Conservation (phyloP, 2,888 invertebrate genomes). For the Ypsolopha sequella region DNA sequence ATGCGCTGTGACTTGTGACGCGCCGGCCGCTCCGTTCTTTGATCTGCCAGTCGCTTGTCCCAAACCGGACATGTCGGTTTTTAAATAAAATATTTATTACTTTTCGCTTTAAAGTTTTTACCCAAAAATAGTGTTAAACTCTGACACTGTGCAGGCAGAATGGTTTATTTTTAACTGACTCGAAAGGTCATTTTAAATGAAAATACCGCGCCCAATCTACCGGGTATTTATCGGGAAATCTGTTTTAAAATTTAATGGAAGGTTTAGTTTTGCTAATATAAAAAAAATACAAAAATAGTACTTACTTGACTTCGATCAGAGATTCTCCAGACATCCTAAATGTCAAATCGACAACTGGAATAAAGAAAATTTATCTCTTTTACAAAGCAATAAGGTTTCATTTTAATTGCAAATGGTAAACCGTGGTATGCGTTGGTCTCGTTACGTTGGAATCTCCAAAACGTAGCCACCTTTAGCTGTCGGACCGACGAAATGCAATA, state of each 20-base stretch:
- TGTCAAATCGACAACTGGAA: background rate
- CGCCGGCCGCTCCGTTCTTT: constrained; percentile 30
- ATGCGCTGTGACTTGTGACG: constrained; percentile 41
- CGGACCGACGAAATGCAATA: constrained; percentile 44
- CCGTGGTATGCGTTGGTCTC: constrained; percentile 26
- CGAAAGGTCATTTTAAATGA: too few relatives aligned
- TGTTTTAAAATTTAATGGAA: background rate
- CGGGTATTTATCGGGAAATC: background rate
- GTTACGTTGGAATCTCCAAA: constrained; percentile 47
- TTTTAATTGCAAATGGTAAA: constrained; percentile 4
- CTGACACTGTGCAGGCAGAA: background rate
- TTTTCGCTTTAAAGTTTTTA: background rate
- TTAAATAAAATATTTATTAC: constrained; percentile 1
- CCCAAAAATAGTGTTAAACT: background rate
- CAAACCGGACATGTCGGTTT: constrained; percentile 1
- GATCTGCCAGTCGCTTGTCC: constrained; percentile 21
- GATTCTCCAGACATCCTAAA: background rate
- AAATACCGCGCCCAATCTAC: too few relatives aligned
- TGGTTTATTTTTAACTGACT: background rate
- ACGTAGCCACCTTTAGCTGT: constrained; percentile 28
- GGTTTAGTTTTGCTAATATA: background rate
- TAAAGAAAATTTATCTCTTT: background rate
- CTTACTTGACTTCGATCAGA: background rate
- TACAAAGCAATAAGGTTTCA: background rate
- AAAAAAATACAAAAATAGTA: too few relatives aligned